These are phyloP conservation scores for Cephalopterus ornatus DNA, from an alignment of 2,113 vertebrate genomes.

Conservation along the genomic window DNA sequence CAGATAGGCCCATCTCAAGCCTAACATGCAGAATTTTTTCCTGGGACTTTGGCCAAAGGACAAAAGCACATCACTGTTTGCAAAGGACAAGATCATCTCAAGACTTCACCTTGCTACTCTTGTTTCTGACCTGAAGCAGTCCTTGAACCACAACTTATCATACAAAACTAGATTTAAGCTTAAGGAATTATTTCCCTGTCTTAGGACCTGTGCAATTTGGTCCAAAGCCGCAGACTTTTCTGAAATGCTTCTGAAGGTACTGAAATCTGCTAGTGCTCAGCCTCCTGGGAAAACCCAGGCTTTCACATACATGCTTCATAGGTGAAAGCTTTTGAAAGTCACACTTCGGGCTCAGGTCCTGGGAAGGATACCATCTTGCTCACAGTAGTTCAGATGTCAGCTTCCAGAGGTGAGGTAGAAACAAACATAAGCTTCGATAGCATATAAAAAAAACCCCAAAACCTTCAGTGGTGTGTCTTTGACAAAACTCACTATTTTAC, in stretches of 20 bases:
- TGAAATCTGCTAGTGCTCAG: background rate
- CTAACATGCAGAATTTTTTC: background rate
- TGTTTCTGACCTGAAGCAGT: background rate
- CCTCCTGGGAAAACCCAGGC: background rate
- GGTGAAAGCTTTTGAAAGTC: background rate
- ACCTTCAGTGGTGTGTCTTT: background rate
- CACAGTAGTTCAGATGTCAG: background rate
- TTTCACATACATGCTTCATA: background rate
- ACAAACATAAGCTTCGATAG: background rate
- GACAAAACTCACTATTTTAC: background rate
- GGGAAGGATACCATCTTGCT: background rate
- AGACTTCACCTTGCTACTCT: background rate
- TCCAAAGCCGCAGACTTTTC: background rate
- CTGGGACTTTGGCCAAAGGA: background rate
- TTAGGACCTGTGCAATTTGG: background rate
- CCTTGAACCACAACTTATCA: background rate
- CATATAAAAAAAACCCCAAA: background rate
- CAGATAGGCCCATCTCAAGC: background rate
- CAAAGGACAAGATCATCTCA: background rate
- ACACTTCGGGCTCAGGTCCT: background rate
- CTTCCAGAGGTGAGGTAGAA: background rate
- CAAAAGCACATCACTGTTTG: background rate
- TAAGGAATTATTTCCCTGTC: background rate
- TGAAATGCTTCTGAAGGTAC: background rate
- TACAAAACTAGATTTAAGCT: background rate